Evolutionary conservation across 2,888 invertebrate species (phyloP), one percentile per base, ranked within the genome.

Genomic region (Barypeithes pellucidus): DNA sequence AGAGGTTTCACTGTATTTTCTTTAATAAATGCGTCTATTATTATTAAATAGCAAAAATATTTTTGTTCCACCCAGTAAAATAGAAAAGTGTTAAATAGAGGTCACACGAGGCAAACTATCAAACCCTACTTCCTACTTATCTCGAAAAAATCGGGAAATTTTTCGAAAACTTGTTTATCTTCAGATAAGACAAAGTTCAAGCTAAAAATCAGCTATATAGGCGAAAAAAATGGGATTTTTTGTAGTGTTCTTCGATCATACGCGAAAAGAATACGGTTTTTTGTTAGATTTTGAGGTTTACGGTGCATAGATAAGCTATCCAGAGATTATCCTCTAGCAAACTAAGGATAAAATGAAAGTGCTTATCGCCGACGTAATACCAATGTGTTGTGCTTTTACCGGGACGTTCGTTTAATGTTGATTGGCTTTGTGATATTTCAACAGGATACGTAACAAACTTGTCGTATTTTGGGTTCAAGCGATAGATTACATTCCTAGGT

Each of bases 21-120:
- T n/a, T n/a, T n/a, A n/a, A n/a, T n/a, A n/a, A 8, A 33, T 5
- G 8, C 33, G 8, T 8, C 4, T 5, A 33, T 33, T 5, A 33
- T 5, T 33, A 8, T 33, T 5, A 33, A 33, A 5, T 33, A 39
- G 39, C 11, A 29, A 5, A 29, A 2, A 24, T 52, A 52, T 52
- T 8, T n/a, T 24, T 24, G 11, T 52, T 5, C 3, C 54, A 54
- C 54, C 14, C 45, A 4, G 43, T 59, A 39, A 7, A 16, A n/a
- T 54, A 54, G 71, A 67, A 73, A 75, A 73, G 70, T 73, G 70
- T 70, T 70, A 75, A 67, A 73, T 75, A 71, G 65, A 75, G 75
- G 75, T 75, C 75, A 66, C 60, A 61, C 24, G 7, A 14, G 36
- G 16, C 16, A 54, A 22, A 43, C 5, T 33, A 68, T 70, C 70